Conservation (phyloP, 2,113 vertebrate species). For the western clawed frog (Xenopus tropicalis) region UCB_Xtro_10.0 CM004445.2:113904501-113905000, state of each 20-base stretch:
- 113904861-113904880: constrained; percentile 68
- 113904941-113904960: constrained; percentile 81
- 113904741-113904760: background rate
- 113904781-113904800: background rate
- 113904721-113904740: background rate
- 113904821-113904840: constrained; percentile 10
- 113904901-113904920: constrained; percentile 74
- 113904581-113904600: too few species aligned
- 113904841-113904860: constrained; percentile 40
- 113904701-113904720: too few species aligned
- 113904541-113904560: too few species aligned
- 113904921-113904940: constrained; percentile 84
- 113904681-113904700: too few species aligned
- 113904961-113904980: constrained; percentile 72
- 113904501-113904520: too few species aligned
- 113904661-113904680: too few species aligned
- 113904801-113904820: background rate
- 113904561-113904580: too few species aligned
- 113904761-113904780: background rate
- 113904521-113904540: too few species aligned
- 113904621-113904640: too few species aligned
- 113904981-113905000: constrained; percentile 78
- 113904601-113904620: too few species aligned
- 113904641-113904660: too few species aligned
- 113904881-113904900: constrained; percentile 74